Conservation (phyloP, 2,888 invertebrate species). For the Eupithecia exiguata region DNA sequence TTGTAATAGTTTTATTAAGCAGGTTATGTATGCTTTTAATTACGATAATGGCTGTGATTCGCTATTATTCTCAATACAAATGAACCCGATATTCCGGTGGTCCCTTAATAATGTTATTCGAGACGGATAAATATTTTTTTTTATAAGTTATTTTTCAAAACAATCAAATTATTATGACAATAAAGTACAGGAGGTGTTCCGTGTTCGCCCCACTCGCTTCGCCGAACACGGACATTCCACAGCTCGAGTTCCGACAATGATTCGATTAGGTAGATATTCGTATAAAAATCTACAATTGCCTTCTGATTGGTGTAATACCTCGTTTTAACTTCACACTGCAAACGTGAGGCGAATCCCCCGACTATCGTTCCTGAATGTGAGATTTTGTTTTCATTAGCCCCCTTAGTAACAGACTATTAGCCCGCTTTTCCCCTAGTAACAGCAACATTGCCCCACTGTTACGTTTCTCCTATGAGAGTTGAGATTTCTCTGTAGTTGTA, state of each 20-base stretch:
- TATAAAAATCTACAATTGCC: neutral
- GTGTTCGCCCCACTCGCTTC: too few relatives aligned
- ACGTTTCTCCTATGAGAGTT: neutral
- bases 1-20: neutral
- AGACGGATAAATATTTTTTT: too few relatives aligned
- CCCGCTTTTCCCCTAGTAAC: neutral
- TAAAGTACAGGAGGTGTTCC: too few relatives aligned
- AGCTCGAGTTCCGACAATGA: neutral
- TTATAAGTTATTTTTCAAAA: too few relatives aligned
- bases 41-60: too few relatives aligned
- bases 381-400: slow-evolving; percentile 10
- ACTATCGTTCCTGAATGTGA: neutral
- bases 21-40: too few relatives aligned
- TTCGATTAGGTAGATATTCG: neutral
- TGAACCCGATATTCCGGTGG: too few relatives aligned
- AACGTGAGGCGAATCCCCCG: neutral
- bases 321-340: neutral
- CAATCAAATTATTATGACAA: too few relatives aligned
- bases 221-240: too few relatives aligned
- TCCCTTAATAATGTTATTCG: too few relatives aligned
- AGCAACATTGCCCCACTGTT: neutral
- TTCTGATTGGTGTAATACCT: neutral
- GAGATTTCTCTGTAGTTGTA: neutral
- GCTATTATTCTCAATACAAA: too few relatives aligned
- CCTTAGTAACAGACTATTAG: neutral